Evolutionary conservation across 2,113 vertebrate species (phyloP).

Genomic region (Plecotus auritus): DNA sequence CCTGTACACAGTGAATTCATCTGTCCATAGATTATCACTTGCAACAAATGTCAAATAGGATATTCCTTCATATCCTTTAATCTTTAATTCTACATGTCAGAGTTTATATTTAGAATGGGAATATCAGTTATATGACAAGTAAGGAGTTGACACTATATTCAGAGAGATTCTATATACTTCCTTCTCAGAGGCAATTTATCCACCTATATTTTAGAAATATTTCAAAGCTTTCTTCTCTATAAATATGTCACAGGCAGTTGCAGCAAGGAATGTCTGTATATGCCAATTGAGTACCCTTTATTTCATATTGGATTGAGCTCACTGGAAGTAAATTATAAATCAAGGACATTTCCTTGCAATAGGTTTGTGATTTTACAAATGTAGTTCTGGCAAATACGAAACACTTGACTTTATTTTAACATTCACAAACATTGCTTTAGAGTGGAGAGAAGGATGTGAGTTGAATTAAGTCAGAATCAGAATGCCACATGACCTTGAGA

Average conservation of each 20-base stretch:
- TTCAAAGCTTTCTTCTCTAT: neutral
- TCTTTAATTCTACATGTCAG: neutral
- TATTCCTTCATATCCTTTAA: neutral
- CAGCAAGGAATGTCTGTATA: neutral
- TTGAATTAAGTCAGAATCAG: neutral
- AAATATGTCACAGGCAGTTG: neutral
- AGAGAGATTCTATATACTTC: neutral
- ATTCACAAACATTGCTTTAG: neutral
- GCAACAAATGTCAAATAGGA: neutral
- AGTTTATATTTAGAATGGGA: neutral
- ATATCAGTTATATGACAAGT: neutral
- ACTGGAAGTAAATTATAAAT: conserved; percentile 5
- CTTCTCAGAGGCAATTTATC: neutral
- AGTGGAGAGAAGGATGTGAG: neutral
- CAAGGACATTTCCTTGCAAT: conserved; percentile 16
- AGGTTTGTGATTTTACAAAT: conserved; percentile 22
- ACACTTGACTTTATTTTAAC: conserved; percentile 37
- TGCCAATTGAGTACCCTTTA: neutral
- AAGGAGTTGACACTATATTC: neutral
- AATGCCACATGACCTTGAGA: neutral
- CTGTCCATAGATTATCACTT: neutral
- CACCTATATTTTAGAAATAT: neutral
- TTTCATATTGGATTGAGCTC: conserved; percentile 17
- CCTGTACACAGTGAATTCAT: neutral
- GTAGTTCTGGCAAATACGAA: neutral